These are phyloP conservation scores for Campylomormyrus tamandua DNA, from an alignment of 2,113 vertebrate genomes.

Conservation along the genomic window DNA sequence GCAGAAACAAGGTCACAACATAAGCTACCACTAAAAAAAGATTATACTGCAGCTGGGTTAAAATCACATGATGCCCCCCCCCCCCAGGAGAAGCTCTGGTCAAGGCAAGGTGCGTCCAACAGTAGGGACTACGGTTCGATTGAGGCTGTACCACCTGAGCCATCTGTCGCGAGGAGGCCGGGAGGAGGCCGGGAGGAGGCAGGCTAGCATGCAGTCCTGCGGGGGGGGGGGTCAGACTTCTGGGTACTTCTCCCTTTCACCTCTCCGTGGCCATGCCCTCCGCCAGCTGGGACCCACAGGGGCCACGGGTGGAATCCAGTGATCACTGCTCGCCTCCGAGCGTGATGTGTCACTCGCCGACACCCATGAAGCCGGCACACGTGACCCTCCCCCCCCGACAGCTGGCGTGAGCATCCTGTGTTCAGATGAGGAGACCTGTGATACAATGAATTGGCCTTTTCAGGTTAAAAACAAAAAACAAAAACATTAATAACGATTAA, in stretches of 20 bases:
- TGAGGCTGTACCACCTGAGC: neutral
- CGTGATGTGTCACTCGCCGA: neutral
- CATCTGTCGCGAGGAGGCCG: neutral
- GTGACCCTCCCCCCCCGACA: neutral
- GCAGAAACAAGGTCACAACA: neutral
- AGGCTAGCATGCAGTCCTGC: neutral
- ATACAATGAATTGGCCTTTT: neutral
- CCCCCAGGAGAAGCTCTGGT: neutral
- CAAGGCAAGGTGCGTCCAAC: neutral
- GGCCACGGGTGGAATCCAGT: neutral
- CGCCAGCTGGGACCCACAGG: neutral
- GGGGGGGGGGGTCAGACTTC: neutral
- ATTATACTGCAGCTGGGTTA: constrained; percentile 8
- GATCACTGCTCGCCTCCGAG: neutral
- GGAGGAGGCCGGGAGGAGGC: neutral
- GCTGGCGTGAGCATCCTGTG: neutral
- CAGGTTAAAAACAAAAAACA: neutral
- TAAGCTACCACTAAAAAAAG: neutral
- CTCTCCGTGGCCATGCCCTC: neutral
- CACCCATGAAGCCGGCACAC: neutral
- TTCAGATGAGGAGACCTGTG: neutral
- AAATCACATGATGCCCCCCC: neutral
- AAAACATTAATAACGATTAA: neutral
- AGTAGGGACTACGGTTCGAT: neutral
- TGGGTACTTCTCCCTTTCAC: neutral